Conservation (phyloP, 1,140 invertebrate genomes). For the Cepaea nemoralis region DNA sequence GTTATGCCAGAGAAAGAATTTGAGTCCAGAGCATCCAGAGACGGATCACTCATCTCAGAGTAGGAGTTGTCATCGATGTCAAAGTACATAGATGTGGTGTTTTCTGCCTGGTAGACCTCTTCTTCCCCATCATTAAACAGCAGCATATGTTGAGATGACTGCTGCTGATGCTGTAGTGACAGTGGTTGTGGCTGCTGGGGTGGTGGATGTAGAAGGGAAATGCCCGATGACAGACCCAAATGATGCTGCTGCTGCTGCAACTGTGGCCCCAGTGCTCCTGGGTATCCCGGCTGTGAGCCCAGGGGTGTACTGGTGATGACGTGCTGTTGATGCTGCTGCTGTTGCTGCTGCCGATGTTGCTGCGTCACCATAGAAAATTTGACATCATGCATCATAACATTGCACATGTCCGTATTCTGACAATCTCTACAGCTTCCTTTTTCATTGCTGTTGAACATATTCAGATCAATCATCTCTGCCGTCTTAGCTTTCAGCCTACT, state of each 20-base stretch:
- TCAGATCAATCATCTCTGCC: constrained; percentile 49
- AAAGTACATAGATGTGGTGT: constrained; percentile 78
- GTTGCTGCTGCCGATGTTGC: constrained; percentile 56
- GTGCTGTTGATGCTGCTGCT: not conserved
- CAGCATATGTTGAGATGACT: constrained; percentile 56
- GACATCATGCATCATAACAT: constrained; percentile 69
- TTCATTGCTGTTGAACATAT: constrained; percentile 70
- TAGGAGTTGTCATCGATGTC: constrained; percentile 78
- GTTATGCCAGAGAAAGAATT: constrained; percentile 49
- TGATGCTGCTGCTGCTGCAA: constrained; percentile 27
- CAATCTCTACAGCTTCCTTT: constrained; percentile 69
- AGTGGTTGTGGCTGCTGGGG: not conserved
- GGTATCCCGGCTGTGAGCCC: constrained; percentile 1
- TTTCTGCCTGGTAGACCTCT: constrained; percentile 76
- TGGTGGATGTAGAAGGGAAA: constrained; percentile 34
- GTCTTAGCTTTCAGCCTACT: constrained; percentile 43
- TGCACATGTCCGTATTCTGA: constrained; percentile 69
- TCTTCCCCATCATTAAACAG: constrained; percentile 71
- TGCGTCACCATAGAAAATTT: constrained; percentile 57
- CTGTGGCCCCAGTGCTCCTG: not conserved
- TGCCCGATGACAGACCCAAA: not conserved
- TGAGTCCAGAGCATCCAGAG: constrained; percentile 50
- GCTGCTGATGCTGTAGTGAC: constrained; percentile 45
- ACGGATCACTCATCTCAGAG: constrained; percentile 74
- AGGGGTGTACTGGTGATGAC: constrained; percentile 16